Conservation (phyloP, 2,797 vertebrate species). For the Sebastes umbrosus region DNA sequence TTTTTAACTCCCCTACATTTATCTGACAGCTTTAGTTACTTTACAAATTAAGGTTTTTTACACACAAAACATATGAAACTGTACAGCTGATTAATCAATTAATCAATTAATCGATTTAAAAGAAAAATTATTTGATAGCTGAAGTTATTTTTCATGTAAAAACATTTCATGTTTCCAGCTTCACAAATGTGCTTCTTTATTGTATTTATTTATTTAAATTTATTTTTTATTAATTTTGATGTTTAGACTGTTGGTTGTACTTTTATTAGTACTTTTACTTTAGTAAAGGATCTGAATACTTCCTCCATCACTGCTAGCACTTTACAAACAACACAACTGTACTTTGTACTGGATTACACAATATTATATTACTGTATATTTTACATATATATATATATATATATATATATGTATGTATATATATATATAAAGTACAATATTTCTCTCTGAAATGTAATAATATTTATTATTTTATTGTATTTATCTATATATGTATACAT, state of each 20-base stretch:
- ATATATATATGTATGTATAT: too few species aligned
- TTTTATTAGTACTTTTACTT: neutral
- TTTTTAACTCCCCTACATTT: neutral
- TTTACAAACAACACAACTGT: neutral
- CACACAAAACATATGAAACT: neutral
- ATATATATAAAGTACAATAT: too few species aligned
- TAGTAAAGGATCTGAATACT: neutral
- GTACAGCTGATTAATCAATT: neutral
- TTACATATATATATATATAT: neutral
- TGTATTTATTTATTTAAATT: too few species aligned
- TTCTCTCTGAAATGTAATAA: too few species aligned
- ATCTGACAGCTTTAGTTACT: neutral
- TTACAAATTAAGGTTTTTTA: neutral
- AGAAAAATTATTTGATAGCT: neutral
- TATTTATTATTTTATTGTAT: too few species aligned
- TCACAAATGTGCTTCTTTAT: too few species aligned
- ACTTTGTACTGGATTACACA: neutral
- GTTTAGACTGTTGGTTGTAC: too few species aligned
- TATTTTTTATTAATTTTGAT: too few species aligned
- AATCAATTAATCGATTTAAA: neutral
- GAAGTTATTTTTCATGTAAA: neutral
- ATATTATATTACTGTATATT: neutral
- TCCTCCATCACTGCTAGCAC: neutral
- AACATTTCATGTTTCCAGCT: neutral
- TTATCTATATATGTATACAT: neutral